Evolutionary conservation across 2,113 vertebrate genomes (phyloP).

Genomic region (Dissostichus mawsoni): DNA sequence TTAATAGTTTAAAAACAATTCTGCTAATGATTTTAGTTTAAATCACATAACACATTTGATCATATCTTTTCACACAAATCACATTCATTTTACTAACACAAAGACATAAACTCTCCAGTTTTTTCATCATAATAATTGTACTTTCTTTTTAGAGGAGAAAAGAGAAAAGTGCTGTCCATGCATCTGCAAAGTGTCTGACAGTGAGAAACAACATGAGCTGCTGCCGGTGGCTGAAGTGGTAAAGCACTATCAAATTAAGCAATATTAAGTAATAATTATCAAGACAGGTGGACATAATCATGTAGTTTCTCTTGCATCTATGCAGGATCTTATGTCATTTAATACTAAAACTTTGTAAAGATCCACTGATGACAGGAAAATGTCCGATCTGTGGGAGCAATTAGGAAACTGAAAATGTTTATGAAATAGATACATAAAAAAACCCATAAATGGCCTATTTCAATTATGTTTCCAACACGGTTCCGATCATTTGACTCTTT

Average conservation of each 20-base stretch:
- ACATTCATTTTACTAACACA: background rate
- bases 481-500: background rate
- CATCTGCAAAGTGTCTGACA: slow-evolving; percentile 9
- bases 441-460: background rate
- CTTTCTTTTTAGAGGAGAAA: slow-evolving; percentile 53
- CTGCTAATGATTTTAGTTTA: background rate
- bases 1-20: background rate
- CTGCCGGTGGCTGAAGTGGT: slow-evolving; percentile 59
- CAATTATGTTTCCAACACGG: background rate
- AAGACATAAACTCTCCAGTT: background rate
- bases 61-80: background rate
- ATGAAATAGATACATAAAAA: background rate
- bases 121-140: background rate
- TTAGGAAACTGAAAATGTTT: background rate
- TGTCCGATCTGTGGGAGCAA: background rate
- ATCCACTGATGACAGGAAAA: no score
- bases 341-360: background rate
- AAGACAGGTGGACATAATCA: background rate
- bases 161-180: slow-evolving; percentile 15
- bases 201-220: slow-evolving; percentile 42
- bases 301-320: background rate
- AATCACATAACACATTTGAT: background rate
- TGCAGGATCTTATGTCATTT: background rate
- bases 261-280: background rate
- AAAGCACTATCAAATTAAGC: background rate